A percentile compares a stretch with the other conserved stretches of the same genome.
Evolutionary conservation across 2,113 vertebrate species (phyloP).

Genomic region (Dicerorhinus sumatrensis): DNA sequence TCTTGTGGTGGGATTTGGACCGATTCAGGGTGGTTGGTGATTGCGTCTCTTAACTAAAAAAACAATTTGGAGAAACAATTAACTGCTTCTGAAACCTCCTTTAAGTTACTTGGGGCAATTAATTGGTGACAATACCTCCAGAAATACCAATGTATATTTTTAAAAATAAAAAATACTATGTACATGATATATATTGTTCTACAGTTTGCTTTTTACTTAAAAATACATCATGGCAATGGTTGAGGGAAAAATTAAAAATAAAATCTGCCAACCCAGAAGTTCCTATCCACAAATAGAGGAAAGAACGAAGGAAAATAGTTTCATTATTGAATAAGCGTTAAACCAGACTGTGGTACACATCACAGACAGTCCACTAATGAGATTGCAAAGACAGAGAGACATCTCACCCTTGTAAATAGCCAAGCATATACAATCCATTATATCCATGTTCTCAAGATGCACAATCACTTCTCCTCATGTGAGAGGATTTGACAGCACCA

Average conservation of each 20-base stretch:
- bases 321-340: constrained; percentile 9
- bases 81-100: no score
- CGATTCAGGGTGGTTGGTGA: no score
- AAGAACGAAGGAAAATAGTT: neutral
- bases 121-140: no score
- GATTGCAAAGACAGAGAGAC: neutral
- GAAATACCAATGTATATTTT: neutral
- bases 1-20: no score
- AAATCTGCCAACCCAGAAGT: neutral
- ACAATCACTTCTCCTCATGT: neutral
- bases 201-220: constrained; percentile 40
- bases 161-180: neutral
- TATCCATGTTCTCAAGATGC: neutral
- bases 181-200: neutral
- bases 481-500: neutral
- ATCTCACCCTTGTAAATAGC: neutral
- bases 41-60: no score
- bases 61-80: no score
- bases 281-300: neutral
- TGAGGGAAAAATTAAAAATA: neutral
- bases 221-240: neutral
- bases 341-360: neutral
- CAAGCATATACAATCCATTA: neutral
- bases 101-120: no score
- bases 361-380: neutral